phyloP scores from a whole-genome alignment of 2,888 invertebrate species.

The Calliopum simillimum region DNA sequence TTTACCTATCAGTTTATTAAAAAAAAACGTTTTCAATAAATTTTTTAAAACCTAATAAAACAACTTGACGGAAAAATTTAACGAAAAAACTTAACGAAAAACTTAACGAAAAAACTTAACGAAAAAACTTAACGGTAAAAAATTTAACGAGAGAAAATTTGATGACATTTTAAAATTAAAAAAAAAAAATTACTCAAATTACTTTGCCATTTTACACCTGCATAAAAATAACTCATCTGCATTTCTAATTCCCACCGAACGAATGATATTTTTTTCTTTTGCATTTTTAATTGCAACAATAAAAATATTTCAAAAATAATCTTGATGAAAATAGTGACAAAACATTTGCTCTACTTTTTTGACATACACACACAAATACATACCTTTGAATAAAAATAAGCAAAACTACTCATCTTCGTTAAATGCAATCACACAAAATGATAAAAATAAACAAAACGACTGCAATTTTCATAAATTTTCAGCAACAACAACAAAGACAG shows the following conservation, averaged over 20 bases:
- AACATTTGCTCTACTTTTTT: neutral
- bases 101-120: neutral
- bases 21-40: too few relatives aligned
- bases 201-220: neutral
- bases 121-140: neutral
- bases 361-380: neutral
- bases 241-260: neutral
- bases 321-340: too few relatives aligned
- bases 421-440: too few relatives aligned
- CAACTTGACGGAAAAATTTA: neutral
- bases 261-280: neutral
- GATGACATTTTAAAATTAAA: neutral
- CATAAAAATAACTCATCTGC: neutral
- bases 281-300: neutral
- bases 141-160: neutral
- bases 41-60: too few relatives aligned
- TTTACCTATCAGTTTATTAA: too few relatives aligned
- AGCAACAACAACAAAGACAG: too few relatives aligned
- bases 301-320: neutral
- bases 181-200: neutral
- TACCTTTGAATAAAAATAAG: neutral
- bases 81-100: neutral
- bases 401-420: constrained; percentile 7
- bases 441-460: too few relatives aligned
- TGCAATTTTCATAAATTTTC: too few relatives aligned